These are phyloP conservation scores for Helicolenus hilgendorfi DNA, from an alignment of 2,797 vertebrate species.

Conservation along the genomic window DNA sequence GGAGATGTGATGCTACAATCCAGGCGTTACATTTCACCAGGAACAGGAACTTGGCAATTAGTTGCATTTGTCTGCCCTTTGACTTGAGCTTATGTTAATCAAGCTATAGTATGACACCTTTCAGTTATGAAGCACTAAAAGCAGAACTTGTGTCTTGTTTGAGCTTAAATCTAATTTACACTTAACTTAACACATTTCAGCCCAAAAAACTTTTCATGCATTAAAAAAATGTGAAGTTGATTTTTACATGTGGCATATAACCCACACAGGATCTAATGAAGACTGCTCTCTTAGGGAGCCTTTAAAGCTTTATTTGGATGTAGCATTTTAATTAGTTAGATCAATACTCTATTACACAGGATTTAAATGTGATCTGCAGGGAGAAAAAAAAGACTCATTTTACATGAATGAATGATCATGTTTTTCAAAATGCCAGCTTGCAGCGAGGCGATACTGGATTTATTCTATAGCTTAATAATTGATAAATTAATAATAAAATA, in stretches of 20 bases:
- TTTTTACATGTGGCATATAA: not conserved
- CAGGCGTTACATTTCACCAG: not conserved
- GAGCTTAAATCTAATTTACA: not conserved
- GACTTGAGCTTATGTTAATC: not conserved
- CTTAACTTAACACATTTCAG: not conserved
- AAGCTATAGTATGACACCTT: not conserved
- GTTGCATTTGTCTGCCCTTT: constrained; percentile 39
- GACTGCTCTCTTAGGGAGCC: not conserved
- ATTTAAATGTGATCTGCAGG: constrained; percentile 45
- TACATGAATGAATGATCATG: constrained; percentile 14
- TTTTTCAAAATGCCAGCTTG: constrained; percentile 27
- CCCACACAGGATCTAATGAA: not conserved
- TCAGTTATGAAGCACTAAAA: not conserved
- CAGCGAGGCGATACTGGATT: constrained; percentile 3
- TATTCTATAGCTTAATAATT: constrained; percentile 24
- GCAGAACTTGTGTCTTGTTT: not conserved
- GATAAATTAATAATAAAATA: constrained; percentile 14
- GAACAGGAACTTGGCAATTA: constrained; percentile 32
- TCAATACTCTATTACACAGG: constrained; percentile 63
- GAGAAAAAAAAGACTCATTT: constrained; percentile 16
- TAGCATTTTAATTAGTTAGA: constrained; percentile 69
- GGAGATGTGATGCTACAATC: constrained; percentile 31
- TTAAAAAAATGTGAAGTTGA: not conserved
- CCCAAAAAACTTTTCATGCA: constrained; percentile 59
- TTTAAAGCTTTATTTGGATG: constrained; percentile 35